phyloP scores from a whole-genome alignment of 2,113 vertebrate genomes.

The Azemiops feae region DNA sequence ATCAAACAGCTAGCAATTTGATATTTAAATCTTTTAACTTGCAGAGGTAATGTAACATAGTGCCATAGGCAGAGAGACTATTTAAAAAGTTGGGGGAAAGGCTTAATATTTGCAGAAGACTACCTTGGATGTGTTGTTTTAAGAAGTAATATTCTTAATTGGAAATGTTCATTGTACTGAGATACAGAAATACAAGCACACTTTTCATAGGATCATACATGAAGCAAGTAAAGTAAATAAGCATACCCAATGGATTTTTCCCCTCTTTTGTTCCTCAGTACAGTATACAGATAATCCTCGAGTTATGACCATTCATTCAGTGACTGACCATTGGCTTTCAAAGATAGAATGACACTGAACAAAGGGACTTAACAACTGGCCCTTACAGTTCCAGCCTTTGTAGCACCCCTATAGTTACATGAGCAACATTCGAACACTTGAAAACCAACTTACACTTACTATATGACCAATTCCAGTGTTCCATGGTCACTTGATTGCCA shows the following conservation, averaged over 20 bases:
- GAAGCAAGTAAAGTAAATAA: neutral
- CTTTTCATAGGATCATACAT: neutral
- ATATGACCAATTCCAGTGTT: neutral
- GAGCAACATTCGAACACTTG: neutral
- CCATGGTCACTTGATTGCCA: neutral
- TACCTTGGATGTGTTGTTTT: neutral
- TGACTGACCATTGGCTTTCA: neutral
- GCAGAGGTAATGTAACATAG: neutral
- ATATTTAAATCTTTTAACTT: neutral
- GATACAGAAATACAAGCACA: neutral
- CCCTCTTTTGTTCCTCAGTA: neutral
- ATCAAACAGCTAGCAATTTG: neutral
- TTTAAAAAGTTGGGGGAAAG: neutral
- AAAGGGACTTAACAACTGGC: neutral
- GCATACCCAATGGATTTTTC: neutral
- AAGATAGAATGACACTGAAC: neutral
- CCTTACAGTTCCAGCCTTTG: neutral
- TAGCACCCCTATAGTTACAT: neutral
- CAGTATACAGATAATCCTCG: neutral
- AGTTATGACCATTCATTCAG: neutral
- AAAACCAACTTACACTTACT: neutral
- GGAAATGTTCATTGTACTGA: neutral
- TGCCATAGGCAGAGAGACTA: neutral
- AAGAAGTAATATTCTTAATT: neutral
- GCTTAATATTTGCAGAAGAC: neutral